phyloP scores from a whole-genome alignment of 2,113 vertebrate genomes.

The Hepsetus odoe region DNA sequence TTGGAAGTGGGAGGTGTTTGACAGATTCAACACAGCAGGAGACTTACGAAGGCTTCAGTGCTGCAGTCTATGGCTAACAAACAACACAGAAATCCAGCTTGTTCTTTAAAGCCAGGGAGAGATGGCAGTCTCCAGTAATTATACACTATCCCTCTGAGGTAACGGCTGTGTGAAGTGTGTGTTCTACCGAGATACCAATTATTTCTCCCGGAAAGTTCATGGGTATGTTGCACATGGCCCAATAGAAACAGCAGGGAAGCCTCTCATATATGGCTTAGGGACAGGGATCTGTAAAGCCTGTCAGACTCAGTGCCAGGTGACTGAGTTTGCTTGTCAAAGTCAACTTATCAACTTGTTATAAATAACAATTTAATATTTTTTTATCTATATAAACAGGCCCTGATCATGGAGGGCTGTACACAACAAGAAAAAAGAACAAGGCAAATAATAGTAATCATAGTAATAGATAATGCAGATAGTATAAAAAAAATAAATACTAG shows the following conservation, averaged over 20 bases:
- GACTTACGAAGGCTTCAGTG: slow-evolving; percentile 59
- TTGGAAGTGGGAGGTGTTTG: slow-evolving; percentile 63
- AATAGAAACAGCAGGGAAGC: slow-evolving; percentile 2
- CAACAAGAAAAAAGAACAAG: no score
- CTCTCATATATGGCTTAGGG: neutral
- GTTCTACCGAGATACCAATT: slow-evolving; percentile 32
- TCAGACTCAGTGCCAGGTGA: neutral
- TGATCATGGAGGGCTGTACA: no score
- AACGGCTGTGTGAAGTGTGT: slow-evolving; percentile 21
- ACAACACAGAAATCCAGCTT: slow-evolving; percentile 47
- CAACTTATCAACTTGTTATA: neutral
- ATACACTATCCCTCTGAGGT: slow-evolving; percentile 29
- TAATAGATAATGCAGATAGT: no score
- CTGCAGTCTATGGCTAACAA: slow-evolving; percentile 55
- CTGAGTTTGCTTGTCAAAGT: neutral
- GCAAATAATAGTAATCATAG: no score
- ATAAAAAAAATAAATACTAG: no score
- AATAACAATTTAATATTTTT: neutral
- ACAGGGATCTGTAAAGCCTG: neutral
- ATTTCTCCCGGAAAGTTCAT: slow-evolving; percentile 40
- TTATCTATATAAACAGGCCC: no score
- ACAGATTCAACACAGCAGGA: slow-evolving; percentile 59
- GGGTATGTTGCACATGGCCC: slow-evolving; percentile 10
- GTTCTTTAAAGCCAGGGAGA: slow-evolving; percentile 38
- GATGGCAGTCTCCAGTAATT: slow-evolving; percentile 42